phyloP scores from a whole-genome alignment of 1,140 invertebrate species.

The Scaptomyza hsui region DNA sequence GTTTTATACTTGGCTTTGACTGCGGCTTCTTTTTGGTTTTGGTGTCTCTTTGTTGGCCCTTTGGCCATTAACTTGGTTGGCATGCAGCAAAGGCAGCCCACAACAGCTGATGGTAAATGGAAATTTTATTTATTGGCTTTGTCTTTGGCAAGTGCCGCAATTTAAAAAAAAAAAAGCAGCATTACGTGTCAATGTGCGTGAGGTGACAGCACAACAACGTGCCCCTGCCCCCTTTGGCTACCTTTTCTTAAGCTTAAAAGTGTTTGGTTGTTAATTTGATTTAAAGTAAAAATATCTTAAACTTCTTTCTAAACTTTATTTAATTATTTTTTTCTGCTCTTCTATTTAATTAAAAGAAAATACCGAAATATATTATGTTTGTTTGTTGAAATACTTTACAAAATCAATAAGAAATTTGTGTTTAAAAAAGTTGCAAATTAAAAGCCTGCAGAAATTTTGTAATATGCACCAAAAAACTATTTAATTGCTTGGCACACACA shows the following conservation, averaged over 20 bases:
- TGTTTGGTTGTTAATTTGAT: too few species aligned
- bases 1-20: slow-evolving; percentile 42
- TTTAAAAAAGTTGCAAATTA: too few species aligned
- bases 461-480: neutral
- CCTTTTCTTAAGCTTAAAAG: too few species aligned
- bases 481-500: neutral
- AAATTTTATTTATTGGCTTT: slow-evolving; percentile 36
- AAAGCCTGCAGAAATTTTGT: too few species aligned
- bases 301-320: too few species aligned
- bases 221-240: too few species aligned
- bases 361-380: too few species aligned
- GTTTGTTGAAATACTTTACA: too few species aligned
- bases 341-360: too few species aligned
- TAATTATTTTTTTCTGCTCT: too few species aligned
- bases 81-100: slow-evolving; percentile 23
- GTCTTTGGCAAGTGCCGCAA: slow-evolving; percentile 20
- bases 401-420: too few species aligned
- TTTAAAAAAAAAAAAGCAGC: slow-evolving; percentile 8
- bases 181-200: slow-evolving; percentile 22
- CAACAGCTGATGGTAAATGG: slow-evolving; percentile 30
- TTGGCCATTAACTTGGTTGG: slow-evolving; percentile 34
- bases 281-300: too few species aligned
- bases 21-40: neutral
- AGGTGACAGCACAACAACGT: neutral
- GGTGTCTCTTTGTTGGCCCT: neutral